Conservation (phyloP, 2,888 invertebrate genomes). For the Halictus quadricinctus region DNA sequence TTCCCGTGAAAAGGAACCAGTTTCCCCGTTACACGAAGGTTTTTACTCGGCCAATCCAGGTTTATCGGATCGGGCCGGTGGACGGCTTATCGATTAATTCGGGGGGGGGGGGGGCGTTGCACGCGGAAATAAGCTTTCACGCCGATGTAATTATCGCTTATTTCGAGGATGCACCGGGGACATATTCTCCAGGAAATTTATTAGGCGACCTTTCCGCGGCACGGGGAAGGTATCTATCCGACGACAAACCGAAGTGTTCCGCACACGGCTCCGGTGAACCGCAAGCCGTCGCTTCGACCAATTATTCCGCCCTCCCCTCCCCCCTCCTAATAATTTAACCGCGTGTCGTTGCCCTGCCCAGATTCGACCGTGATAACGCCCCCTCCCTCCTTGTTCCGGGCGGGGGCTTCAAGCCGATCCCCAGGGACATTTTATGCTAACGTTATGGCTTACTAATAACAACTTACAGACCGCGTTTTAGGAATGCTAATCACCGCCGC, state of each 20-base stretch:
- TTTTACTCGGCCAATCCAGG: background rate
- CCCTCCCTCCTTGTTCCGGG: slow-evolving; percentile 44
- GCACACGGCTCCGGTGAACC: slow-evolving; percentile 70
- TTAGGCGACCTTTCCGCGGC: slow-evolving; percentile 18
- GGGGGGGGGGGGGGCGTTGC: background rate
- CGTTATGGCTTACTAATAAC: slow-evolving; percentile 75
- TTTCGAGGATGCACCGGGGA: slow-evolving; percentile 28
- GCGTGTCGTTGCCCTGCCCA: slow-evolving; percentile 68
- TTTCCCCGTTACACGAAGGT: background rate
- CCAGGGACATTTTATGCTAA: slow-evolving; percentile 68
- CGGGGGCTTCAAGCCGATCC: slow-evolving; percentile 38
- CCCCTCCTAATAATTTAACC: slow-evolving; percentile 75
- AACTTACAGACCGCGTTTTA: slow-evolving; percentile 70
- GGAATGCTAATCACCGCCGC: slow-evolving; percentile 65
- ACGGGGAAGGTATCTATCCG: slow-evolving; percentile 45
- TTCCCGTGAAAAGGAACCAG: background rate
- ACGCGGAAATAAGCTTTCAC: slow-evolving; percentile 21
- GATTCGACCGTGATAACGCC: slow-evolving; percentile 74
- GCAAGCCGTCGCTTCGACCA: slow-evolving; percentile 74
- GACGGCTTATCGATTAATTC: slow-evolving; percentile 39
- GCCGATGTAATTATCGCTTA: slow-evolving; percentile 30
- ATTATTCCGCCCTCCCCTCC: slow-evolving; percentile 73
- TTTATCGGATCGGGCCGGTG: slow-evolving; percentile 29
- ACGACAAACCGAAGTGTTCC: slow-evolving; percentile 51
- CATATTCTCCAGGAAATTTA: slow-evolving; percentile 32